These are phyloP conservation scores for Echinarachnius parma DNA, from an alignment of 53 echinoderm and acorn worm genomes.

Conservation along the genomic window DNA sequence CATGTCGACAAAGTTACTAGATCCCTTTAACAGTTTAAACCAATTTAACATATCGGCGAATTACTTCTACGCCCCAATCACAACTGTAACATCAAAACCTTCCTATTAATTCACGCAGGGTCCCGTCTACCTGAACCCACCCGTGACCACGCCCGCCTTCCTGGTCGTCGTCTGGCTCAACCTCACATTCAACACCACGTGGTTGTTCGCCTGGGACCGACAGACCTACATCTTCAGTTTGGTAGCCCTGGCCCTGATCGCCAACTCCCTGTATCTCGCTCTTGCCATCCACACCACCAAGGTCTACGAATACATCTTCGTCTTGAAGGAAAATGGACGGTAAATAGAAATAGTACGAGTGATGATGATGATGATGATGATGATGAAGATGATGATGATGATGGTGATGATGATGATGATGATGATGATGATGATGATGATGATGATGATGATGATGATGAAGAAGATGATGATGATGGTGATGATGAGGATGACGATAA, in stretches of 20 bases:
- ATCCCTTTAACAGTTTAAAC: no score
- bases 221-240: background rate
- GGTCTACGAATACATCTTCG: conserved; percentile 16
- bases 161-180: conserved; percentile 10
- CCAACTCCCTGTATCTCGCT: conserved; percentile 18
- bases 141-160: conserved; percentile 8
- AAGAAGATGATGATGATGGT: no score
- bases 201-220: conserved; percentile 30
- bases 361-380: background rate
- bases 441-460: no score
- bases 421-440: no score
- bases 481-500: no score
- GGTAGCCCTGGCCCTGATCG: background rate
- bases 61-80: no score
- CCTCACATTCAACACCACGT: conserved; percentile 13
- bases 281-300: background rate
- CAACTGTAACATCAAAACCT: no score
- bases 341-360: conserved; percentile 3
- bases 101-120: no score
- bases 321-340: conserved; percentile 14
- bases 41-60: no score
- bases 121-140: conserved; percentile 40
- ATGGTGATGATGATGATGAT: no score
- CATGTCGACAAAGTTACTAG: no score
- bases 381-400: background rate